Base-by-base conservation (phyloP, 2,888 invertebrate species). In the Drosophila austrosaltans region DNA sequence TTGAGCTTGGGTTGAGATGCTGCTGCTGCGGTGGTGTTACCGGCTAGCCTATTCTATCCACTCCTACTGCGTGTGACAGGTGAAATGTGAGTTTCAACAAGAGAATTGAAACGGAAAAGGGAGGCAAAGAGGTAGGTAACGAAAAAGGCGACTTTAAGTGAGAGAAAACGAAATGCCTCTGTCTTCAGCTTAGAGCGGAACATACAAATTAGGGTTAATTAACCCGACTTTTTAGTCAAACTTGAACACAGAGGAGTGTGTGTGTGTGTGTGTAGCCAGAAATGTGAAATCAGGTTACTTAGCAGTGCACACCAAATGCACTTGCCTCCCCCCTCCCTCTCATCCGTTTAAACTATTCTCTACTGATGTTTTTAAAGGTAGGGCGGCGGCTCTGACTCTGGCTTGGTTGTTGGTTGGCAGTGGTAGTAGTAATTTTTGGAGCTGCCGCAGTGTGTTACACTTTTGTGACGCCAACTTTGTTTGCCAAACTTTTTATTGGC, bases 401-500 rank as follows among this genome's bases (percentile, higher is more conserved):
- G 8, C 2, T 36, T 36, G 36, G 36, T 1, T 36, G 36, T 8
- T 36, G 36, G 36, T 20, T 63, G 59, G 44, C 32, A 44, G 63
- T 30, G 67, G 73, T 73, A 73, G 67, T 75, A 69, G 67, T 75
- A 69, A 81, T 78, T 86, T 86, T 79, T 76, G 67, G 56, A 73
- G 53, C 40, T 63, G 42, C 72, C 69, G 82, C 87, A 82, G 80
- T 73, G 73, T 77, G 77, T 86, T 78, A 76, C 87, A 88, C 75
- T 80, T 87, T 79, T 79, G 84, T 84, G 85, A 83, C 89, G 85
- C 85, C 85, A 86, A 86, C 84, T 86, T 86, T 86, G 85, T 86
- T 88, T 86, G 85, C 85, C 85, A 86, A 86, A 86, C 87, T 85
- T 83, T 85, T 86, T 86, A 88, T 88, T 86, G 89, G 88, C 84